Evolutionary conservation across 2,113 vertebrate species (phyloP), one percentile per base, ranked within the genome.

Genomic region (Lampris incognitus): DNA sequence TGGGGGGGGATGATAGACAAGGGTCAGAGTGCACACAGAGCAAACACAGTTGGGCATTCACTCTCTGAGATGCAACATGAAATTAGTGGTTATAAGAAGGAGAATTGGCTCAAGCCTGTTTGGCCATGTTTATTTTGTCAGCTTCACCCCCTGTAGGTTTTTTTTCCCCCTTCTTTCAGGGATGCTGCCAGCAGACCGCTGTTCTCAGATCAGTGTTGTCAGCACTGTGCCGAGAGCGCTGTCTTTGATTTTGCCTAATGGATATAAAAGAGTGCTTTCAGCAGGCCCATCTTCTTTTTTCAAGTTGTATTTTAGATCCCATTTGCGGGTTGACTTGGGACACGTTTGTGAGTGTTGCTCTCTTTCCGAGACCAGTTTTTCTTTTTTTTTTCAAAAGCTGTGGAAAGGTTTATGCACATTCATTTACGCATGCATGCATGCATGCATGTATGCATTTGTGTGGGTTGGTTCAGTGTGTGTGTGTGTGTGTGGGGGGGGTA

Each of bases 41-140:
- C 46, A 84, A 87, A 89, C 92, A 89, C 80, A 90, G 87, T 86
- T 50, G 84, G 87, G 63, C 88, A 93, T 91, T 92, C 83, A 85
- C 4, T 9, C 73, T 83, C 57, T 36, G 75, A 84, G 84, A 88
- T 81, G 86, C 72, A 71, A 89, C 85, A 82, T 76, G 76, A 90
- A 89, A 85, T 88, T 55, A 78, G 86, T 55, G 72, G 66, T 63
- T 77, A 76, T 89, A 79, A 81, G 84, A 87, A 83, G 24, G 83
- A 72, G 77, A 40, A 56, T 69, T 64, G 68, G 69, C 81, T 85
- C 72, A 61, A 70, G 60, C 60, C 71, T 7, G 6, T 58, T 78
- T 13, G 48, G 74, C 68, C 70, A 56, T 51, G 82, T 82, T 88
- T 86, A 78, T 86, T 77, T 56, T 87, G 81, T 78, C 71, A 77